Evolutionary conservation across 2,113 vertebrate genomes (phyloP).

Genomic region (Delphinus delphis): DNA sequence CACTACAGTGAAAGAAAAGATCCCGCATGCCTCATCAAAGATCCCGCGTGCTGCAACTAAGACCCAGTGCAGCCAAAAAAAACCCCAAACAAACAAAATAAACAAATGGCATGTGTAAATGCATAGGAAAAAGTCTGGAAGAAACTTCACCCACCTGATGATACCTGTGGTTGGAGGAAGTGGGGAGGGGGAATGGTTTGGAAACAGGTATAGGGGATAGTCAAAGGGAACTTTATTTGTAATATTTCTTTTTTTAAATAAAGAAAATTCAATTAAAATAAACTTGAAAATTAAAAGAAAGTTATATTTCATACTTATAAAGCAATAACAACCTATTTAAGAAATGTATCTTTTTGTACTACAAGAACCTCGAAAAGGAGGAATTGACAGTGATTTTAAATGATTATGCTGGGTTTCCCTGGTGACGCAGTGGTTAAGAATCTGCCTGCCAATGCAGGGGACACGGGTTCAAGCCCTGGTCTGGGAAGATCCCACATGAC

Average conservation of each 20-base stretch:
- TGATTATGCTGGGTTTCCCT: conserved; percentile 31
- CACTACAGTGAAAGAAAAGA: too few relatives aligned
- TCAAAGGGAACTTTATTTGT: neutral
- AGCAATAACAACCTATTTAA: conserved; percentile 43
- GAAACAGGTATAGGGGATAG: neutral
- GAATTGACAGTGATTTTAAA: conserved; percentile 60
- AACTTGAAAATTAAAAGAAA: conserved; percentile 31
- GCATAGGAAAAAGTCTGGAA: neutral
- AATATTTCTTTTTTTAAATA: conserved; percentile 38
- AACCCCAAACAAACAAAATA: neutral
- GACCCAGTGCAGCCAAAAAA: too few relatives aligned
- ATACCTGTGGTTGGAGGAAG: neutral
- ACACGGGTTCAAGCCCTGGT: too few relatives aligned
- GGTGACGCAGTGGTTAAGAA: too few relatives aligned
- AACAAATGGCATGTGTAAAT: conserved; percentile 44
- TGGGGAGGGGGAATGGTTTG: neutral
- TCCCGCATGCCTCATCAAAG: too few relatives aligned
- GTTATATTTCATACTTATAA: conserved; percentile 14
- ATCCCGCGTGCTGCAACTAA: too few relatives aligned
- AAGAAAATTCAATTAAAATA: conserved; percentile 30
- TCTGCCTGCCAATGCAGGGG: too few relatives aligned
- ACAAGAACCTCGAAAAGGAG: conserved; percentile 10
- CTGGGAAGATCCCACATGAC: too few relatives aligned
- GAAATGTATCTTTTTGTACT: conserved; percentile 57
- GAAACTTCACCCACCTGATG: neutral